A percentile compares a stretch with the other conserved stretches of the same genome.
Evolutionary conservation across 2,888 invertebrate genomes (phyloP).

Genomic region (Tribolium freemani): DNA sequence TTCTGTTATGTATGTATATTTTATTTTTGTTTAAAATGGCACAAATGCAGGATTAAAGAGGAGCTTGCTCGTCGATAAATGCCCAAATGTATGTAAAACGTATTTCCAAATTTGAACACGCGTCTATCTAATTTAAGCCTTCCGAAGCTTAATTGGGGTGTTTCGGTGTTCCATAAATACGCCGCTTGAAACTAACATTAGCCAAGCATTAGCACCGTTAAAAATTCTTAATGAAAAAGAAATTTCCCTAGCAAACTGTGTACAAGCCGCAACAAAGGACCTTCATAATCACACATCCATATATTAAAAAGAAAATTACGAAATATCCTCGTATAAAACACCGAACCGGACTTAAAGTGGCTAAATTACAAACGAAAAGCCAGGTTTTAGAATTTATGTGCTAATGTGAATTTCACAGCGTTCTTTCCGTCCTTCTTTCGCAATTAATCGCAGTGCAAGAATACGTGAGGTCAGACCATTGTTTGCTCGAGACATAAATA

Average conservation of each 20-base stretch:
- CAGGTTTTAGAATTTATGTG: slow-evolving; percentile 52
- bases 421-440: slow-evolving; percentile 19
- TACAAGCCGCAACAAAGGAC: slow-evolving; percentile 38
- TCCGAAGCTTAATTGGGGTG: not conserved
- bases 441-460: slow-evolving; percentile 26
- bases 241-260: slow-evolving; percentile 11
- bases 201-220: slow-evolving; percentile 12
- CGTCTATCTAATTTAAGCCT: slow-evolving; percentile 6
- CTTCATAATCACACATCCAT: slow-evolving; percentile 50
- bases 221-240: slow-evolving; percentile 36
- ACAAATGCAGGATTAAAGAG: no score
- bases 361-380: slow-evolving; percentile 53
- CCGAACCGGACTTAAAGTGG: slow-evolving; percentile 48
- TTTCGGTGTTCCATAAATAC: slow-evolving; percentile 15
- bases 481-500: slow-evolving; percentile 56
- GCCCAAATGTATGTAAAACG: no score
- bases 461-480: slow-evolving; percentile 39
- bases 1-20: not conserved
- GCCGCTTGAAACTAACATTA: slow-evolving; percentile 16
- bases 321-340: slow-evolving; percentile 49
- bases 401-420: slow-evolving; percentile 44
- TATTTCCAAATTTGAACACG: not conserved
- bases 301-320: slow-evolving; percentile 51
- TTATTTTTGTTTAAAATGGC: not conserved
- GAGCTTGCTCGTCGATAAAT: not conserved